phyloP scores from a whole-genome alignment of 2,888 invertebrate species.

The Drosophila dives region DNA sequence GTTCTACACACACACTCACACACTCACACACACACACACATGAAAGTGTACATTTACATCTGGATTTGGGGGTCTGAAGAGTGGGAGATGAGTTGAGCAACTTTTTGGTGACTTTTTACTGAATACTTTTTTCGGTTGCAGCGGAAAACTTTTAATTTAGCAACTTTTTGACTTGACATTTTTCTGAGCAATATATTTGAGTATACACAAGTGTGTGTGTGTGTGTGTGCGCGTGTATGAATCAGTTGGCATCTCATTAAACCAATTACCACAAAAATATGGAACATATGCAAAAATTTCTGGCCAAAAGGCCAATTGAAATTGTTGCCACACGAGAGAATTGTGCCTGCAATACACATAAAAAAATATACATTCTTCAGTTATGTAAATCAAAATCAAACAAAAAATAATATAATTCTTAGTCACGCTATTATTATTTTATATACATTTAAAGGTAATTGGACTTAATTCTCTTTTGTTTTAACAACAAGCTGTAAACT shows the following conservation, averaged over 20 bases:
- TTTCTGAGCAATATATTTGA: background rate
- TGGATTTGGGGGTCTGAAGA: constrained; percentile 4
- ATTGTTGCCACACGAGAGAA: constrained; percentile 4
- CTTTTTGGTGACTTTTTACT: constrained; percentile 39
- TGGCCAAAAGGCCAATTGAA: background rate
- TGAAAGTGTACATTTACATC: constrained; percentile 3
- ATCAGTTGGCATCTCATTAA: constrained; percentile 53
- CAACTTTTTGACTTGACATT: constrained; percentile 54
- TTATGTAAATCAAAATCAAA: background rate
- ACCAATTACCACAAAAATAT: constrained; percentile 38
- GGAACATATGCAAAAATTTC: constrained; percentile 8
- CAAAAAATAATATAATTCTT: background rate
- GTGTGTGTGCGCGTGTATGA: background rate
- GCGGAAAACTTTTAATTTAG: constrained; percentile 70
- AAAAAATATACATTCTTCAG: background rate
- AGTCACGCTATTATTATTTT: background rate
- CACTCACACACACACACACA: constrained; percentile 4
- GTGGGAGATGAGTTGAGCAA: constrained; percentile 42
- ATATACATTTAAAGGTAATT: background rate
- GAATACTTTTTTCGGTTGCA: constrained; percentile 35
- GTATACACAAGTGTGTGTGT: background rate
- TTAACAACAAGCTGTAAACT: background rate
- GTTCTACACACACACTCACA: constrained; percentile 28
- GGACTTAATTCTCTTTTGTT: background rate
- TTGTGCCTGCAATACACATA: background rate